phyloP scores from a whole-genome alignment of 1,140 invertebrate genomes.

The Gonioctena quinquepunctata region DNA sequence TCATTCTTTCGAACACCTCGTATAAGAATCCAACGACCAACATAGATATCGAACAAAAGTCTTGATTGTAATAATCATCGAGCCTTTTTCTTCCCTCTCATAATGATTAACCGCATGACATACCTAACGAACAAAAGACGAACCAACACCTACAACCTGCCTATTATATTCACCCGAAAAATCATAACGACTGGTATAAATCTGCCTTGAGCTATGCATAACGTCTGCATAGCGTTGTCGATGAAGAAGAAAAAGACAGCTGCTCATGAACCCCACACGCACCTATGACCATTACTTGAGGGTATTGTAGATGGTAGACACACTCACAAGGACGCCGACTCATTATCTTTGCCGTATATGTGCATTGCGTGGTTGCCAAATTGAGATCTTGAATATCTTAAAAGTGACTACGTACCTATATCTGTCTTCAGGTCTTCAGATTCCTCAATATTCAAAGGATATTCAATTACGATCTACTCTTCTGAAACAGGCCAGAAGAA shows the following conservation, averaged over 20 bases:
- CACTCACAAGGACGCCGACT: not conserved
- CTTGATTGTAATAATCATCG: not conserved
- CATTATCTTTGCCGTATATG: not conserved
- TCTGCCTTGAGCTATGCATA: not conserved
- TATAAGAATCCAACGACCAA: too few species aligned
- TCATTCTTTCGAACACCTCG: too few species aligned
- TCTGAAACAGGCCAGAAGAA: too few species aligned
- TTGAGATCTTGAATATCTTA: not conserved
- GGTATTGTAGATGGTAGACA: not conserved
- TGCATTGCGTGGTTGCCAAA: not conserved
- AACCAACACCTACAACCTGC: slow-evolving; percentile 2
- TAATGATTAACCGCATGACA: not conserved
- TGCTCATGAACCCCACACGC: slow-evolving; percentile 5
- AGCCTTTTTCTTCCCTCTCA: not conserved
- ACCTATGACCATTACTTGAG: slow-evolving; percentile 1
- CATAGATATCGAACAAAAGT: too few species aligned
- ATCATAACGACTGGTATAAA: slow-evolving; percentile 7
- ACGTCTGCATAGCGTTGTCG: not conserved
- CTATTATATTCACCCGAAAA: slow-evolving; percentile 9
- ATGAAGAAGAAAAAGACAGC: not conserved
- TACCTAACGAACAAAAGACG: not conserved
- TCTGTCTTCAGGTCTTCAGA: too few species aligned
- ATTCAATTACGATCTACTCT: too few species aligned
- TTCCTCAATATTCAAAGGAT: too few species aligned
- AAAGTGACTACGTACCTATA: too few species aligned